These are phyloP conservation scores for Lontra canadensis DNA, from an alignment of 2,113 vertebrate species.

Conservation along the genomic window DNA sequence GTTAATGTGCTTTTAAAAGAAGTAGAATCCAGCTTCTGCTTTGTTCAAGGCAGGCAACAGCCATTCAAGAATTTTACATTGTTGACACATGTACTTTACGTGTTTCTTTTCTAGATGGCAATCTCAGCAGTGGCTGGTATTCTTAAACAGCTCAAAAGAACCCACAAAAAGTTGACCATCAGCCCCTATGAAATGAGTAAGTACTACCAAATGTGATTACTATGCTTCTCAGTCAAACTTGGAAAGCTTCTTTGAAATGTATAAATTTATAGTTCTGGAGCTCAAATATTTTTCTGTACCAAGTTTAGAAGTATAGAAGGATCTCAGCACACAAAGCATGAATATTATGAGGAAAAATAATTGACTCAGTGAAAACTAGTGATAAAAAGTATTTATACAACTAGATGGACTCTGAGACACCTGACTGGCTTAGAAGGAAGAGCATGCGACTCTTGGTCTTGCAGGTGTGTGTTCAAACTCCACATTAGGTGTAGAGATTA, in stretches of 20 bases:
- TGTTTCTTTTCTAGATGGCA: slow-evolving; percentile 88
- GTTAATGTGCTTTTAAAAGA: background rate
- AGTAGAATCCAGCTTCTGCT: background rate
- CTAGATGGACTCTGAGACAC: background rate
- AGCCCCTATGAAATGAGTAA: slow-evolving; percentile 92
- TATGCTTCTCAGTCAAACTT: background rate
- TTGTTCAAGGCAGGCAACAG: background rate
- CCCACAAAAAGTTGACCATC: slow-evolving; percentile 93
- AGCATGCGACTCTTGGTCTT: background rate
- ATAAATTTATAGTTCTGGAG: background rate
- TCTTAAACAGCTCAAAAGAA: slow-evolving; percentile 95
- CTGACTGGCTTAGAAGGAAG: background rate
- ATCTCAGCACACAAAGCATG: background rate
- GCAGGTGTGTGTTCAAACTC: background rate
- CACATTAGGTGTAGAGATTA: background rate
- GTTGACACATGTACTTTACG: background rate
- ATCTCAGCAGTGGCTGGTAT: slow-evolving; percentile 97
- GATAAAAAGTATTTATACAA: background rate
- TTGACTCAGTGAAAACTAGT: background rate
- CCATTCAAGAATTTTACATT: background rate
- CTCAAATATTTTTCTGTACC: background rate
- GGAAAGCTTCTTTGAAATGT: background rate
- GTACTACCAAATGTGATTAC: slow-evolving; percentile 67
- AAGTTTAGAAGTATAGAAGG: background rate
- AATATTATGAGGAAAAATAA: background rate